Base-by-base conservation (phyloP, 2,113 vertebrate species). In the Coryphaenoides rupestris region DNA sequence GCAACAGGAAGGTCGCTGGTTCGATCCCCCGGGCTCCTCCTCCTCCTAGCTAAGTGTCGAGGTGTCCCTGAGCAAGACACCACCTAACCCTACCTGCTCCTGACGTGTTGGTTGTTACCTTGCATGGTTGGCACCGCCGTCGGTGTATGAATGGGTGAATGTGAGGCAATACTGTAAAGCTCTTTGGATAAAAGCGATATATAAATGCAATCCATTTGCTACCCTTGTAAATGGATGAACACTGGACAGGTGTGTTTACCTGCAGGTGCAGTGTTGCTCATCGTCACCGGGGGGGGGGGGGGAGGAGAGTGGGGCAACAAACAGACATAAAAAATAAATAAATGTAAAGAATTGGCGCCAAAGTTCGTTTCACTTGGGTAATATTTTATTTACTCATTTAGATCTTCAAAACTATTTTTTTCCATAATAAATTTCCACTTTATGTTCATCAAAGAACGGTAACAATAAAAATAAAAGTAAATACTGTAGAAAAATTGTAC, bases 371-470 rank as follows among this genome's bases (percentile, higher is more conserved):
- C 76, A 88, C 87, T 90, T 91, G 86, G 84, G 86, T 89, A 90
- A 91, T 91, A 90, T 90, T 92, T 92, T 88, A 91, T 91, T 92
- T 90, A 91, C 89, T 91, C 87, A 80, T 90, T 5, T 91, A 88
- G 70, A 90, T 91, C 89, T 90, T 91, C 87, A 92, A 92, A 92
- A 92, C 89, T 92, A 89, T 91, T 92, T 91, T n/a, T 90, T 91
- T 40, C 33, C 87, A 90, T 91, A 91, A 91, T 91, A 91, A 90
- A 90, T 89, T 89, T 91, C 89, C 90, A 91, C 91, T 90, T 91
- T 90, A 90, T 89, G 88, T 90, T 91, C 89, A 84, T 92, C 88
- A 92, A 92, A 90, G 89, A 91, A 92, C 89, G 78, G 86, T 91
- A 90, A 92, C 89, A 91, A 92, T 90, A 92, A 91, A 91, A 92